A percentile compares a stretch with the other conserved stretches of the same genome.
phyloP scores from a whole-genome alignment of 2,797 vertebrate species.

The Semotilus atromaculatus region DNA sequence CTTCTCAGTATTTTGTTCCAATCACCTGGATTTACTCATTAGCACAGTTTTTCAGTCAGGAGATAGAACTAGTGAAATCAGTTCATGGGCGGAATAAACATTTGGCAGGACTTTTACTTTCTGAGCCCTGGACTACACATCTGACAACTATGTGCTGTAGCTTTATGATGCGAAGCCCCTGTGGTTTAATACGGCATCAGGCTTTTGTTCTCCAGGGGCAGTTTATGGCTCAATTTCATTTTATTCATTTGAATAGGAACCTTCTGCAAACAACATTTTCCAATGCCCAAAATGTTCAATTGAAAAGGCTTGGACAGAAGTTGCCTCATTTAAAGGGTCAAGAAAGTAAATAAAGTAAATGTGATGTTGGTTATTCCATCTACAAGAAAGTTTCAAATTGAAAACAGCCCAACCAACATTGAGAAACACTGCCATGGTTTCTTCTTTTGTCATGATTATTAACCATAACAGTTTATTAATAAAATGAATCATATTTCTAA shows the following conservation, averaged over 20 bases:
- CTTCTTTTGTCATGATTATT: conserved; percentile 7
- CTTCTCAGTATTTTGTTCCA: no score
- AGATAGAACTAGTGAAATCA: no score
- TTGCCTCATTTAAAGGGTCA: conserved; percentile 28
- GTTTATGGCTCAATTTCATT: conserved; percentile 62
- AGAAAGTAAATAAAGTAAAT: conserved; percentile 47
- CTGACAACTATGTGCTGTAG: neutral
- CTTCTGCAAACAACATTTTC: conserved; percentile 36
- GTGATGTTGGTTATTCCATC: conserved; percentile 47
- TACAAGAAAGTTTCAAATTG: conserved; percentile 33
- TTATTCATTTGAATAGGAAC: conserved; percentile 57
- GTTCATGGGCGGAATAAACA: no score
- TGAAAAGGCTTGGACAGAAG: conserved; percentile 9
- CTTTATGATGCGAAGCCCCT: conserved; percentile 25
- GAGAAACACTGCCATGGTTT: conserved; percentile 12
- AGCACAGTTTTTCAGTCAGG: no score
- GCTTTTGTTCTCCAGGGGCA: conserved; percentile 55
- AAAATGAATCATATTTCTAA: neutral
- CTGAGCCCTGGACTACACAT: no score
- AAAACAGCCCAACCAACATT: conserved; percentile 32
- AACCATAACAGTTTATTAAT: conserved; percentile 8
- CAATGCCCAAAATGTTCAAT: conserved; percentile 23
- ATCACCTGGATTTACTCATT: no score
- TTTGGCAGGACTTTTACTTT: no score
- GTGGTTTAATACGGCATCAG: conserved; percentile 40